Percentiles rank a stretch among this genome's conserved stretches.
Conservation (phyloP, 2,113 vertebrate genomes). For the Antechinus stuartii region DNA sequence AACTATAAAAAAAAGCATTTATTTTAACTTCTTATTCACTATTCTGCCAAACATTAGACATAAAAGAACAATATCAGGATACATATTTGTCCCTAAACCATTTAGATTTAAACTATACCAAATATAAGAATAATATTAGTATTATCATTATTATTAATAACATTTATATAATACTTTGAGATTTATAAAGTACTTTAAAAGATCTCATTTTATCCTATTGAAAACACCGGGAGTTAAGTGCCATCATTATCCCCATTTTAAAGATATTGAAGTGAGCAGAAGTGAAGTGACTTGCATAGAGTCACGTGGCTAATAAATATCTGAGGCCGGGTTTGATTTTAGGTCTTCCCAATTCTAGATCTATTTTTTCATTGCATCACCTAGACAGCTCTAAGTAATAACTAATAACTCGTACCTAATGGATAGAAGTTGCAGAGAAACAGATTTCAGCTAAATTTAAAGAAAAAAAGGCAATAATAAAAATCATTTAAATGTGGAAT, state of each 20-base stretch:
- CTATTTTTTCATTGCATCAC: neutral
- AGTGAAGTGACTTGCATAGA: no score
- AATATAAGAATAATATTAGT: neutral
- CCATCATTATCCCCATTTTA: neutral
- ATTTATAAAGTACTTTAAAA: neutral
- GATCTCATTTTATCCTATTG: neutral
- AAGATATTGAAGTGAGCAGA: neutral
- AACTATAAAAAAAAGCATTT: neutral
- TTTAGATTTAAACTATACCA: neutral
- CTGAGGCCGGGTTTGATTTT: neutral
- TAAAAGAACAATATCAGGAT: neutral
- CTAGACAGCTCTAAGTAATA: neutral
- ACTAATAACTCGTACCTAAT: neutral
- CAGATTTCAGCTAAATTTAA: neutral
- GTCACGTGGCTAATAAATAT: neutral
- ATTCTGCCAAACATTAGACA: neutral
- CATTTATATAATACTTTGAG: neutral
- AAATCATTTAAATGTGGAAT: neutral
- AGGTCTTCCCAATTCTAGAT: neutral
- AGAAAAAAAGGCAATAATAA: neutral
- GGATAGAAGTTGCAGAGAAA: neutral
- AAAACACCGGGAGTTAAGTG: neutral
- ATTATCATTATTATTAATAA: neutral
- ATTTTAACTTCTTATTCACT: neutral
- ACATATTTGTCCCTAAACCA: neutral